phyloP scores from a whole-genome alignment of 2,113 vertebrate genomes.

The Trematomus loennbergii region DNA sequence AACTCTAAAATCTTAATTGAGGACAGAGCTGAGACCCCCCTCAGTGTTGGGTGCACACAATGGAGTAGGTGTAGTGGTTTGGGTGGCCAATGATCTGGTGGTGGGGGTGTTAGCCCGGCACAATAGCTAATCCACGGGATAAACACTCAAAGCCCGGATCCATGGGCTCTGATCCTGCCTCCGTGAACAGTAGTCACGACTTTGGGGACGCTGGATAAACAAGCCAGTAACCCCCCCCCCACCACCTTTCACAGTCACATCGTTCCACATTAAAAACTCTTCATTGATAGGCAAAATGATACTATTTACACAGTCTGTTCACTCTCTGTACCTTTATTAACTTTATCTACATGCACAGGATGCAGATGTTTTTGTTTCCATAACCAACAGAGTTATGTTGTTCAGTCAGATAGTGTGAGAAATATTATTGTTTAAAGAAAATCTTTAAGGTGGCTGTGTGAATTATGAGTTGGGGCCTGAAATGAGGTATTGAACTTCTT shows the following conservation, averaged over 20 bases:
- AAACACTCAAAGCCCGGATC: constrained; percentile 68
- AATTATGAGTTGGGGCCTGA: constrained; percentile 4
- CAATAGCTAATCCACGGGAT: constrained; percentile 72
- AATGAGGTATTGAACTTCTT: constrained; percentile 20
- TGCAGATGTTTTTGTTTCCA: neutral
- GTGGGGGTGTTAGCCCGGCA: constrained; percentile 16
- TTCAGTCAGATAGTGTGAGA: constrained; percentile 4
- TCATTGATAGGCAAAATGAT: constrained; percentile 7
- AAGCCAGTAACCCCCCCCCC: constrained; percentile 15
- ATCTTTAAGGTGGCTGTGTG: neutral
- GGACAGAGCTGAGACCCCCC: neutral
- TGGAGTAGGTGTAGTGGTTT: constrained; percentile 8
- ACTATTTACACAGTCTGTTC: constrained; percentile 2
- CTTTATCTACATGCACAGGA: neutral
- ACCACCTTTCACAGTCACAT: constrained; percentile 21
- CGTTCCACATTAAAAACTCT: constrained; percentile 15
- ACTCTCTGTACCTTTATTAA: neutral
- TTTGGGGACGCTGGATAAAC: constrained; percentile 50
- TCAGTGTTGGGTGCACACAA: constrained; percentile 14
- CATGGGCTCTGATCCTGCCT: constrained; percentile 62
- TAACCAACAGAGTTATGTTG: neutral
- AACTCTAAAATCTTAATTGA: neutral
- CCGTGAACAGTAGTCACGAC: constrained; percentile 66
- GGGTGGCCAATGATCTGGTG: constrained; percentile 8
- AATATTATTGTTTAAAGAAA: neutral